Evolutionary conservation across 2,888 invertebrate genomes (phyloP).

Genomic region (Endotricha flammealis): DNA sequence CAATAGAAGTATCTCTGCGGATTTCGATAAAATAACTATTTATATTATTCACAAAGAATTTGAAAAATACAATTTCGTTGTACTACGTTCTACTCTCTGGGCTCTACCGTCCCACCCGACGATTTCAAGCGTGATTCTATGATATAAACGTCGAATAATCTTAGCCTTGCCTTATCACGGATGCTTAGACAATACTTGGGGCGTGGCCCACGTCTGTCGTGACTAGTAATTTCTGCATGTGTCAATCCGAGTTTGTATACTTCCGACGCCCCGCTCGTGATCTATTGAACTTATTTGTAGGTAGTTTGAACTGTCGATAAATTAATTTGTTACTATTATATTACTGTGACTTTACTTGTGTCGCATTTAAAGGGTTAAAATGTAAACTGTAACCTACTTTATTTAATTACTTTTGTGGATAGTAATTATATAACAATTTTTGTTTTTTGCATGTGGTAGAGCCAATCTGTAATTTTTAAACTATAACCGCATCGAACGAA

Average conservation of each 20-base stretch:
- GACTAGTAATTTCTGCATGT: conserved; percentile 64
- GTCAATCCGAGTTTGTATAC: conserved; percentile 47
- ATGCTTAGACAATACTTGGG: conserved; percentile 57
- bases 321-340: conserved; percentile 12
- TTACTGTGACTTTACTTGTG: conserved; percentile 15
- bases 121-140: conserved; percentile 38
- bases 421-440: too few species aligned
- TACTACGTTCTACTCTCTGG: neutral
- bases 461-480: too few species aligned
- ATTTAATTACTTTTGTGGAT: too few species aligned
- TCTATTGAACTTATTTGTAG: conserved; percentile 26
- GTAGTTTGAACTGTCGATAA: conserved; percentile 7
- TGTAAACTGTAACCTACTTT: too few species aligned
- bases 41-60: too few species aligned
- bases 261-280: conserved; percentile 43
- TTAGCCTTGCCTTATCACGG: conserved; percentile 36
- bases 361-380: conserved; percentile 4
- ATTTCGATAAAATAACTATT: too few species aligned
- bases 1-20: too few species aligned
- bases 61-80: too few species aligned
- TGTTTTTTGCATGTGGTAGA: too few species aligned
- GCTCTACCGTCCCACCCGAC: conserved; percentile 17
- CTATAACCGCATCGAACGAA: too few species aligned
- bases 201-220: conserved; percentile 56
- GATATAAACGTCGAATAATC: conserved; percentile 44